phyloP scores from a whole-genome alignment of 2,113 vertebrate genomes.

The Melanostigma gelatinosum region DNA sequence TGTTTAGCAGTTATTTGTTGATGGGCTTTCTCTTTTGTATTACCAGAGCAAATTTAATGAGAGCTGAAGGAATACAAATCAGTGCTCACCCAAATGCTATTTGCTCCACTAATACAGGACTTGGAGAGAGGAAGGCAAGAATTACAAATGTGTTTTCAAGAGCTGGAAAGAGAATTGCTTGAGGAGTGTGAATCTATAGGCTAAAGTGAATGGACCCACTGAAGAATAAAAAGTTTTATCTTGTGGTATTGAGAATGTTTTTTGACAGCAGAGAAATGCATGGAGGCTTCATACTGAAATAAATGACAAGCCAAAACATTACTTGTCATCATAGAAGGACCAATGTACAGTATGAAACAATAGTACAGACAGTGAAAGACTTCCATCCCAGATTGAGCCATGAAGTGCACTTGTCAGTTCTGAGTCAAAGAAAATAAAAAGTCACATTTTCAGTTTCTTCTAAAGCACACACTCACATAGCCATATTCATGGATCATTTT shows the following conservation, averaged over 20 bases:
- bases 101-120: constrained; percentile 69
- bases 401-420: not conserved
- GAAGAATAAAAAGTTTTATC: not conserved
- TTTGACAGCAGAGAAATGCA: not conserved
- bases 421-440: not conserved
- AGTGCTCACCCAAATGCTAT: constrained; percentile 69
- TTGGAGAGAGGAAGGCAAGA: constrained; percentile 50
- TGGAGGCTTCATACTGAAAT: not conserved
- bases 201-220: not conserved
- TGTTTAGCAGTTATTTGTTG: constrained; percentile 72
- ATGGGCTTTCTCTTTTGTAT: constrained; percentile 74
- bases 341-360: not conserved
- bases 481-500: not conserved
- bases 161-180: constrained; percentile 51
- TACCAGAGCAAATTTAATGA: constrained; percentile 79
- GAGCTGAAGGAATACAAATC: constrained; percentile 75
- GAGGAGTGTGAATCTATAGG: constrained; percentile 40
- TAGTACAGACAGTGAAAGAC: not conserved
- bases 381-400: not conserved
- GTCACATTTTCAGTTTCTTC: constrained; percentile 1
- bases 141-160: constrained; percentile 68
- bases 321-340: not conserved
- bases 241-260: not conserved
- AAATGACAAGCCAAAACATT: not conserved
- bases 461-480: not conserved